Conservation (phyloP, 1,140 invertebrate species). For the Radopholus similis region DNA sequence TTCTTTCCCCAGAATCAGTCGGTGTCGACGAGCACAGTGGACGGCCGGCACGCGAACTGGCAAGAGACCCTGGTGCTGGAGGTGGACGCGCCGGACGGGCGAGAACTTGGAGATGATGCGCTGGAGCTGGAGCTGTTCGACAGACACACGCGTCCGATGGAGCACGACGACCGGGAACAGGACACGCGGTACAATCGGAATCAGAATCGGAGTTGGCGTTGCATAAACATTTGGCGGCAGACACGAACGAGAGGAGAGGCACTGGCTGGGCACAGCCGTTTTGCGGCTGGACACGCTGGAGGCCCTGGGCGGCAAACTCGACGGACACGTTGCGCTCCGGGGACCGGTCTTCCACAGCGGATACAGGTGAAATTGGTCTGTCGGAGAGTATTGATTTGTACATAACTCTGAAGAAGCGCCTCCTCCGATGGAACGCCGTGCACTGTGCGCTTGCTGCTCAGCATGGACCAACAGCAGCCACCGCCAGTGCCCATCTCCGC, state of each 20-base stretch:
- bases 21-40: conserved; percentile 22
- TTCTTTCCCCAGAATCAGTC: conserved; percentile 14
- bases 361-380: conserved; percentile 26
- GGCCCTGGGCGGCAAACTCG: conserved; percentile 31
- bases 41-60: conserved; percentile 38
- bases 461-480: too few species aligned
- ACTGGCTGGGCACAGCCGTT: conserved; percentile 20
- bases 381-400: conserved; percentile 1
- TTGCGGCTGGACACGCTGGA: conserved; percentile 36
- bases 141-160: conserved; percentile 17
- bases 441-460: conserved; percentile 1
- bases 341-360: conserved; percentile 35
- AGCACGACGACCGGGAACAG: conserved; percentile 36
- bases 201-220: neutral
- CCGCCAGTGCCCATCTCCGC: too few species aligned
- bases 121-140: conserved; percentile 37
- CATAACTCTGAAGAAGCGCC: conserved; percentile 8
- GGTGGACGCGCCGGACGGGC: conserved; percentile 1
- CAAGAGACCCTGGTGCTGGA: conserved; percentile 42
- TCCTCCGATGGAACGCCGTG: neutral
- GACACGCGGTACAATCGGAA: conserved; percentile 30
- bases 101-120: neutral
- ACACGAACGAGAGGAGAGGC: conserved; percentile 29
- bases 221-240: neutral
- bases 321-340: conserved; percentile 31